Evolutionary conservation across 2,797 vertebrate genomes (phyloP).

Genomic region (Crax fasciolata): DNA sequence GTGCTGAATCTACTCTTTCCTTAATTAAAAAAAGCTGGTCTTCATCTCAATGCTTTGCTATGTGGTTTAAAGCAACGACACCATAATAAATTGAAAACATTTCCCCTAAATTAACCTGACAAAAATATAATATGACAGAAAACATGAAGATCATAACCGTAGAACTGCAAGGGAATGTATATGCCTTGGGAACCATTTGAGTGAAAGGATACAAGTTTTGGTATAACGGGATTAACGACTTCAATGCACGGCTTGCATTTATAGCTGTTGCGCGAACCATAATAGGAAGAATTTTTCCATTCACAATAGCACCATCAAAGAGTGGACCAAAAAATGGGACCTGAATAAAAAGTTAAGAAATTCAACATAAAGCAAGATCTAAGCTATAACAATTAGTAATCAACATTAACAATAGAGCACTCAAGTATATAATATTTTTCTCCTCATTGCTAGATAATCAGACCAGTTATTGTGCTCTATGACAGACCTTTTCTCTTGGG

Average conservation of each 20-base stretch:
- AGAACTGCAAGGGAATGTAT: slow-evolving; percentile 45
- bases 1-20: background rate
- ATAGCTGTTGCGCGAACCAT: slow-evolving; percentile 98
- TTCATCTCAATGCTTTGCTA: background rate
- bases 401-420: slow-evolving; percentile 70
- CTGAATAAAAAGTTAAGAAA: slow-evolving; percentile 84
- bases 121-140: background rate
- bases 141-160: background rate
- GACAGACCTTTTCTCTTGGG: slow-evolving; percentile 48
- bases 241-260: slow-evolving; percentile 96
- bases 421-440: slow-evolving; percentile 31
- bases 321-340: slow-evolving; percentile 97
- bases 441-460: slow-evolving; percentile 65
- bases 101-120: background rate
- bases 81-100: background rate
- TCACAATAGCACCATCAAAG: slow-evolving; percentile 98
- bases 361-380: slow-evolving; percentile 61
- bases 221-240: slow-evolving; percentile 97
- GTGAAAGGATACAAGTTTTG: slow-evolving; percentile 99
- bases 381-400: slow-evolving; percentile 72
- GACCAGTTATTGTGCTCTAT: slow-evolving; percentile 64
- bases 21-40: background rate
- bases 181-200: slow-evolving; percentile 26
- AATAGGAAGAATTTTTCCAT: slow-evolving; percentile 95
- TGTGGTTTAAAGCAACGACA: background rate